Base-by-base conservation (phyloP, 2,113 vertebrate genomes). In the Protomyctophum bolini region DNA sequence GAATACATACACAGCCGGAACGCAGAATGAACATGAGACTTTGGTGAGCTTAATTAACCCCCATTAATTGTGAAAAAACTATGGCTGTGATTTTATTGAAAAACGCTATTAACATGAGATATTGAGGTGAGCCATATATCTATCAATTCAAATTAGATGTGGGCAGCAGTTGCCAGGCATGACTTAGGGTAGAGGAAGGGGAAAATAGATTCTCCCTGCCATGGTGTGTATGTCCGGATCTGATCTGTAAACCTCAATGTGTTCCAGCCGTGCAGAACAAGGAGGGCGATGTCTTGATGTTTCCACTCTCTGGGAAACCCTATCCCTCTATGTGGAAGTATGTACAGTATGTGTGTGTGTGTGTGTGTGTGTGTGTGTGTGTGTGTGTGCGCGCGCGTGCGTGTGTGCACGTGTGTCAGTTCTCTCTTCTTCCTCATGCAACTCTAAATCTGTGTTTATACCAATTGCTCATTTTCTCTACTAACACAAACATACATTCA, bases 251-350 rank as follows among this genome's bases (percentile, higher is more conserved):
- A 79, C 68, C 71, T 72, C 80, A 83, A 79, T 81, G 77, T 72
- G 73, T 83, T 86, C 68, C 84, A 82, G 82, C 61, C 63, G 12
- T 28, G 73, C 61, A 69, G 58, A 55, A 60, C 15, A 49, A 63
- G 62, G 46, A 58, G 10, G 68, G 70, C 33, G 68, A 70, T 74
- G 56, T 77, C 77, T 76, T 68, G 29, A 76, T 82, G 73, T 87
- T 87, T 86, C 83, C 75, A 81, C 75, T 81, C 66, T 61, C 45
- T 66, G 52, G 51, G 76, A 87, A 85, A 83, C 70, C 75, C 72
- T 78, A 79, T 79, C 87, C 63, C 4, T 68, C 64, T 84, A 62
- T 67, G 72, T 72, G 58, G 10, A 63, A 61, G 49, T 41, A 10
- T 57, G 55, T 57, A 8, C 15, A 15, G 55, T 21, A 65, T 73